Percentiles rank a stretch among this genome's conserved stretches.
Conservation (phyloP, 2,113 vertebrate species). For the Centropus bengalensis region DNA sequence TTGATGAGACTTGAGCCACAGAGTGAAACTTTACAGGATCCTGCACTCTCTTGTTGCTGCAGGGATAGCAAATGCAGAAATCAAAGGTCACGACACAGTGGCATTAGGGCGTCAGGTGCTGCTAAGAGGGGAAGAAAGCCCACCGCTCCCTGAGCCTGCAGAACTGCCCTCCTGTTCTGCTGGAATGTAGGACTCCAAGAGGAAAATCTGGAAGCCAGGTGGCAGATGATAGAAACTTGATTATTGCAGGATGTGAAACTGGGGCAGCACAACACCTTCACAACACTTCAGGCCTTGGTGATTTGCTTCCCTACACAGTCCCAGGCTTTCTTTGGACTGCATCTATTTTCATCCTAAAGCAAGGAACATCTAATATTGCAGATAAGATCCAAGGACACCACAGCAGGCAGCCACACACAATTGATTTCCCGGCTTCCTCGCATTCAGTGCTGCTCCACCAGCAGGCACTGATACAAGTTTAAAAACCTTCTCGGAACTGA, state of each 20-base stretch:
- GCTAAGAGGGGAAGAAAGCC: background rate
- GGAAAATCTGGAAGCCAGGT: background rate
- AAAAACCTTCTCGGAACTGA: background rate
- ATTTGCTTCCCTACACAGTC: conserved; percentile 10
- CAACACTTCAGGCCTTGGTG: background rate
- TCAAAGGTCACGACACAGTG: background rate
- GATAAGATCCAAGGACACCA: conserved; percentile 50
- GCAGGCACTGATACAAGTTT: conserved; percentile 7
- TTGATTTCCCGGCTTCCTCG: conserved; percentile 27
- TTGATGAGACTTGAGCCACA: background rate
- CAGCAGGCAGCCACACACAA: conserved; percentile 1
- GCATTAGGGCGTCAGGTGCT: background rate
- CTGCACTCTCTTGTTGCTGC: fast-evolving
- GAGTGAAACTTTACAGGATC: background rate
- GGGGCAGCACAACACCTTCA: background rate
- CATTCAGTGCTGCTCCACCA: background rate
- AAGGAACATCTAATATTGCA: background rate
- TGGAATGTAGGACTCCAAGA: background rate
- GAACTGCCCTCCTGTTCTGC: background rate
- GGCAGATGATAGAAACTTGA: background rate
- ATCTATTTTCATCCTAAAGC: conserved; percentile 22
- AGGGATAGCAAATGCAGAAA: background rate
- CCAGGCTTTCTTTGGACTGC: background rate
- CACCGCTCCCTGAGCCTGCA: background rate
- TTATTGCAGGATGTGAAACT: background rate